Percentiles rank a stretch among this genome's conserved stretches.
Evolutionary conservation across 2,797 vertebrate genomes (phyloP).

Genomic region (Erpetoichthys calabaricus): DNA sequence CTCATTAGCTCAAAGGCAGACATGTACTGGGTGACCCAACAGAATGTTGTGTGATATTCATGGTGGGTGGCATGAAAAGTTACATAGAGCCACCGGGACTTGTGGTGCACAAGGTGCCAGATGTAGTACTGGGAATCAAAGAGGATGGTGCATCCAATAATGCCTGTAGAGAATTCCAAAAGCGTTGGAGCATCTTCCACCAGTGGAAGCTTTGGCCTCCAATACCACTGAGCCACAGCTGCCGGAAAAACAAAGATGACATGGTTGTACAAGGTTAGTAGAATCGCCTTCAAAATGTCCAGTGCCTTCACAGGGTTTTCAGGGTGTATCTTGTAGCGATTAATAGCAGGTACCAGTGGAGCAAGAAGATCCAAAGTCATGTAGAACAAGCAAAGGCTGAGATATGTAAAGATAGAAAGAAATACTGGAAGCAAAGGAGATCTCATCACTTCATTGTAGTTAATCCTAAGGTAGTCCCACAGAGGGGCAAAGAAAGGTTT

Average conservation of each 20-base stretch:
- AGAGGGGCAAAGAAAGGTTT: constrained; percentile 43
- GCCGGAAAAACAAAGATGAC: constrained; percentile 42
- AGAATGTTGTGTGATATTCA: constrained; percentile 37
- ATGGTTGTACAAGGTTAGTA: constrained; percentile 45
- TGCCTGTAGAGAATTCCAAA: constrained; percentile 28
- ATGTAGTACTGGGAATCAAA: constrained; percentile 50
- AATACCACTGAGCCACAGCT: constrained; percentile 25
- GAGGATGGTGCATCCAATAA: constrained; percentile 39
- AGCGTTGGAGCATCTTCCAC: constrained; percentile 34
- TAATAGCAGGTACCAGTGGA: constrained; percentile 47
- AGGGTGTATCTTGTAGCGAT: constrained; percentile 50
- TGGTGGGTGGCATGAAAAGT: constrained; percentile 50
- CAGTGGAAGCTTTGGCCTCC: constrained; percentile 28
- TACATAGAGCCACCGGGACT: constrained; percentile 41
- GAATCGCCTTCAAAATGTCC: constrained; percentile 45
- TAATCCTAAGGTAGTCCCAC: constrained; percentile 54
- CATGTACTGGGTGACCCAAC: constrained; percentile 43
- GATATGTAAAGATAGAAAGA: constrained; percentile 52
- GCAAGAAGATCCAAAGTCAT: constrained; percentile 54
- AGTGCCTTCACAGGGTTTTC: constrained; percentile 40
- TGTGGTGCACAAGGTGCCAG: constrained; percentile 35
- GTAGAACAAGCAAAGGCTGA: constrained; percentile 48
- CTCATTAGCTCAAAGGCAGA: constrained; percentile 44
- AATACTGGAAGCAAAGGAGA: constrained; percentile 56
- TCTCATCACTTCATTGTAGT: constrained; percentile 46